Evolutionary conservation across 1,140 invertebrate species (phyloP).

Genomic region (Bombus cullumanus): DNA sequence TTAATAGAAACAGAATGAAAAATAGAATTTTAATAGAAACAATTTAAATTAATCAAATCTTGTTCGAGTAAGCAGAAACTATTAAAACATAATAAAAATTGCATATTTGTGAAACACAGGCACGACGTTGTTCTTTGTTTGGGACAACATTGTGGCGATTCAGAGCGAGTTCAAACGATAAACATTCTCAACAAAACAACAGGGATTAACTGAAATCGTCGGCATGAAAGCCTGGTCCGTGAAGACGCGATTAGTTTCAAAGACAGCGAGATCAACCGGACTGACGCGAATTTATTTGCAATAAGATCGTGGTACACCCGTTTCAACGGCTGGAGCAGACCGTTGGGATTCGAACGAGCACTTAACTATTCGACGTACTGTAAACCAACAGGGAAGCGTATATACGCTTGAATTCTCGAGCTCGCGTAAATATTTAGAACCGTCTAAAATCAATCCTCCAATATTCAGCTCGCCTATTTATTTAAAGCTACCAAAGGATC

Average conservation of each 20-base stretch:
- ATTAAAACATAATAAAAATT: not conserved
- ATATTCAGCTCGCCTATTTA: slow-evolving; percentile 63
- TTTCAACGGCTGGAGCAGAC: slow-evolving; percentile 20
- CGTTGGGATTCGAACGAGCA: slow-evolving; percentile 57
- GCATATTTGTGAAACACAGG: not conserved
- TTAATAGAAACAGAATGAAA: too few species aligned
- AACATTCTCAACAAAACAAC: slow-evolving; percentile 5
- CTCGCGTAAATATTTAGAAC: slow-evolving; percentile 66
- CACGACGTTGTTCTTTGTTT: not conserved
- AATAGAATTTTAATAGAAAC: not conserved
- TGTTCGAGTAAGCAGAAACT: not conserved
- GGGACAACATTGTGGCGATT: not conserved
- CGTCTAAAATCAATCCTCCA: slow-evolving; percentile 62
- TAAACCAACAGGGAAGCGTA: slow-evolving; percentile 60
- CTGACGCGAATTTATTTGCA: slow-evolving; percentile 51
- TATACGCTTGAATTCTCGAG: slow-evolving; percentile 49
- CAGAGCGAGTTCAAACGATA: not conserved
- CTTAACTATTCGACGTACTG: slow-evolving; percentile 66
- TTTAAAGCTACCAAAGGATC: slow-evolving; percentile 30
- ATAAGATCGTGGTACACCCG: slow-evolving; percentile 38
- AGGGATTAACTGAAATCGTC: not conserved
- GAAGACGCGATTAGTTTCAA: slow-evolving; percentile 21
- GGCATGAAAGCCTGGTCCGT: not conserved
- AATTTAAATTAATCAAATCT: not conserved
- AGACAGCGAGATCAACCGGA: slow-evolving; percentile 2